Percentiles rank a stretch among this genome's conserved stretches.
phyloP scores from a whole-genome alignment of 2,113 vertebrate species.

The Cottus gobio region DNA sequence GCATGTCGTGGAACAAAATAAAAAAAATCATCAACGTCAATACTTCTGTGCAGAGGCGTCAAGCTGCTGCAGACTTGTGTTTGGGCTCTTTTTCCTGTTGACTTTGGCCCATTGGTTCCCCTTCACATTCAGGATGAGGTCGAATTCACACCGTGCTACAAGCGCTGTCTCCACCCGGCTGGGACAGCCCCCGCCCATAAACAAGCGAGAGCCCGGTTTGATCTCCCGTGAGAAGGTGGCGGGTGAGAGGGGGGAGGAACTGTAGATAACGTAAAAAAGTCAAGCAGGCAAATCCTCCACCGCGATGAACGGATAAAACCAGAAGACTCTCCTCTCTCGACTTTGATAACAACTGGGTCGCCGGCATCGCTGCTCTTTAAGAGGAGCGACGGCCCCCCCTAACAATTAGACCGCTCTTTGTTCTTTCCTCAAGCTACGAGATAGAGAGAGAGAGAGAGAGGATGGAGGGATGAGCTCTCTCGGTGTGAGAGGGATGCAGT shows the following conservation, averaged over 20 bases:
- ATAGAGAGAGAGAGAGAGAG: neutral
- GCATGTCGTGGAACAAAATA: neutral
- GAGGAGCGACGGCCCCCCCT: neutral
- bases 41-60: neutral
- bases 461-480: no score
- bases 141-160: neutral
- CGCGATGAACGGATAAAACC: neutral
- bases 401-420: conserved; percentile 12
- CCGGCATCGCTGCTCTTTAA: conserved; percentile 5
- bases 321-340: neutral
- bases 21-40: no score
- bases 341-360: conserved; percentile 38
- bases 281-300: neutral
- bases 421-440: conserved; percentile 13
- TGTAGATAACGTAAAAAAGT: neutral
- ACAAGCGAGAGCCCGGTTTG: neutral
- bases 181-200: neutral
- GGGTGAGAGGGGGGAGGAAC: neutral
- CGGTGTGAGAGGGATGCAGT: neutral
- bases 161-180: conserved; percentile 8
- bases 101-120: neutral
- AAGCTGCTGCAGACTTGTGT: neutral
- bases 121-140: conserved; percentile 17
- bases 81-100: neutral
- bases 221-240: neutral